Base-by-base conservation (phyloP, 2,797 vertebrate genomes). In the Centroberyx gerrardi region DNA sequence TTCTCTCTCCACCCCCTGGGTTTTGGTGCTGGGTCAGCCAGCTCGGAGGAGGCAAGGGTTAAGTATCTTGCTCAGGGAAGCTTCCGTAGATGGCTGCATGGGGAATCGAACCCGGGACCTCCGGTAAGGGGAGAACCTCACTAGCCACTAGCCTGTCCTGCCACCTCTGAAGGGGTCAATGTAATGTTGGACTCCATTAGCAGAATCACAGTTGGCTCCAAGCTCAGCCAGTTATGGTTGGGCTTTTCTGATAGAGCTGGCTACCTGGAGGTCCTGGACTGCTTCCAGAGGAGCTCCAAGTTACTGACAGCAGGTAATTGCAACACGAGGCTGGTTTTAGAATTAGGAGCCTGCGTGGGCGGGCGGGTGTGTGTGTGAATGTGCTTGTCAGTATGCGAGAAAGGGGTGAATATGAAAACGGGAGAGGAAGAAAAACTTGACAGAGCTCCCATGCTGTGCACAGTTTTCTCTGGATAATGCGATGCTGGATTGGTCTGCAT, bases 401-500 rank as follows among this genome's bases (percentile, higher is more conserved):
- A 76, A 64, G 15, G 28, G 28, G 2, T 29, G 53, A 18, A 29
- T 17, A 49, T 22, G 29, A 62, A 29, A 64, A 51, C 40, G 29
- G 12, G 7, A 55, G 12, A 67, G 22, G 18, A 0, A 27, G 0
- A 36, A 52, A 46, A 62, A 22, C 10, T 36, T 71, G 65, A 58
- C 72, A 79, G 75, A 18, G 67, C 68, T 51, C 64, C 36, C 6
- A 29, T 67, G 18, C 68, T 74, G 76, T 74, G 65, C 71, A 67
- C 60, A 64, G 53, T 62, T 53, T 79, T 46, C 72, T 80, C 51
- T 18, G 64, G 49, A 72, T 88, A 81, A 89, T 88, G 68, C 68
- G 73, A 80, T 79, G 71, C 71, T 82, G 83, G 38, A 82, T 82
- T 68, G 84, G 76, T 64, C 42, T 70, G 71, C 29, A 77, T 78